Percentiles rank a stretch among this genome's conserved stretches.
Evolutionary conservation across 2,113 vertebrate genomes (phyloP).

Genomic region (Cyphomyrus discorhynchus): DNA sequence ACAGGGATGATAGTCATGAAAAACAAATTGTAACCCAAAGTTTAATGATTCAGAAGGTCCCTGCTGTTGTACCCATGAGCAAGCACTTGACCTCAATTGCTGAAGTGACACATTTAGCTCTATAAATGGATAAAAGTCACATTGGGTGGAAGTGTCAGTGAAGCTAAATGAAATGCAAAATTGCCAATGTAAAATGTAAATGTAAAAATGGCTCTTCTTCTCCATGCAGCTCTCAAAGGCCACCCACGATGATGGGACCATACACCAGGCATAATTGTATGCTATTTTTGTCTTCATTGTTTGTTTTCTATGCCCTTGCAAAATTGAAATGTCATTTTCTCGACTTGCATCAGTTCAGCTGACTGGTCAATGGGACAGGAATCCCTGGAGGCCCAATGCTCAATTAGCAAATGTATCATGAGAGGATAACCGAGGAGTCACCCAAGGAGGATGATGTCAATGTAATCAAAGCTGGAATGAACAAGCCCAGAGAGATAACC

Average conservation of each 20-base stretch:
- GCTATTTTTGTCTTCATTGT: not conserved
- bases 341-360: not conserved
- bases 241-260: not conserved
- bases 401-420: constrained; percentile 4
- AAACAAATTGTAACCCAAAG: not conserved
- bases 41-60: not conserved
- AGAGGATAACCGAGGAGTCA: not conserved
- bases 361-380: not conserved
- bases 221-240: not conserved
- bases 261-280: not conserved
- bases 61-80: not conserved
- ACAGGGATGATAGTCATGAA: not conserved
- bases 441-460: not conserved
- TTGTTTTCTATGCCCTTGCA: not conserved
- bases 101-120: not conserved
- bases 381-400: not conserved
- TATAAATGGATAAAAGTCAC: constrained; percentile 1
- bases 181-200: constrained; percentile 1
- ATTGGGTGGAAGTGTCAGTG: not conserved
- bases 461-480: not conserved
- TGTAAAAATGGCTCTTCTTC: not conserved
- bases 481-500: not conserved
- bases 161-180: not conserved
- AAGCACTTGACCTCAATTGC: constrained; percentile 3
- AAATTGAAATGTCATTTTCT: constrained; percentile 3